Evolutionary conservation across 30 jellyfish, hydroid and myxozoan species (phyloP), one percentile per base, ranked within the genome.

Genomic region (Mastigias papua): DNA sequence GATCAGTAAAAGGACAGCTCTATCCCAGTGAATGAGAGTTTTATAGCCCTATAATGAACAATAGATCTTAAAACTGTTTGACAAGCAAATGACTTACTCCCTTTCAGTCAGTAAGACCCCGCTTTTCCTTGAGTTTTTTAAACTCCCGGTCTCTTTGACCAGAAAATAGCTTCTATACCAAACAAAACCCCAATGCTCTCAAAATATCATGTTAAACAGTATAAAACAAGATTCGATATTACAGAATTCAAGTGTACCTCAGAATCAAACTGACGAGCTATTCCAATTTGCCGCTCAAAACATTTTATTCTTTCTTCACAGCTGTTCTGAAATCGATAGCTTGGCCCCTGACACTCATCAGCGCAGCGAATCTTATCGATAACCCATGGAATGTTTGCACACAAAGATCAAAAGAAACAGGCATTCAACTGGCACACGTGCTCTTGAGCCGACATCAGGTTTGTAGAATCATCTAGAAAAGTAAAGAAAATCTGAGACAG

Each of bases 331-430:
- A 84, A 30, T 84, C 93, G 35, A 84, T 84, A 20, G 93, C 93
- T 2, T 84, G 93, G 93, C 93, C 93, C 3, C 54, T 84, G 70
- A 74, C 93, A 7, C 82, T 84, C 27, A 84, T 84, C 37, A 84
- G 88, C 35, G 93, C 88, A 15, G 93, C 93, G 0, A 72, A 84
- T 28, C 33, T 84, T 4, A 84, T 84, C 62, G 93, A 84, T 67
- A 84, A 84, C 65, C 93, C 93, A 21, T 84, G 93, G 93, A 84
- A 84, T 46, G 93, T 84, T 26, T 84, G 93, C 82, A 84, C 93
- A 0, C 87, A 74, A 64, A 58, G 93, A 58, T 32, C 93, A 0
- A 84, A 84, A 46, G 93, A 84, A 27, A 78, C 87, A 10, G 93
- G 93, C 35, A 54, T 57, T 27, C 93, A 84, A 10, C 82, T 84